phyloP scores from a whole-genome alignment of 1,140 invertebrate species.

The Phenacoccus solenopsis region DNA sequence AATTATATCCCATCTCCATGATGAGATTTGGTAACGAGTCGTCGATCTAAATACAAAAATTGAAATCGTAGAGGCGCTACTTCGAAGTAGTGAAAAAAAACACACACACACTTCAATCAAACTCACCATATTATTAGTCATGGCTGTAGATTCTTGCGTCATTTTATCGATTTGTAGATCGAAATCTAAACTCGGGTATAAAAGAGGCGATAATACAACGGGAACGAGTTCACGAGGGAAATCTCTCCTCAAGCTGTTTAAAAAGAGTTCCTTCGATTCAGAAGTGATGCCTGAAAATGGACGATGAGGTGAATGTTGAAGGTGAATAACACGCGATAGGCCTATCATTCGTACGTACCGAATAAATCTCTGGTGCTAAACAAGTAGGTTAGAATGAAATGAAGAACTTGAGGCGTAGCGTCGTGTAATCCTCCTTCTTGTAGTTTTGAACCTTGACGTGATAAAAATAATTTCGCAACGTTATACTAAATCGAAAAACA shows the following conservation, averaged over 20 bases:
- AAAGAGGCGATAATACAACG: conserved; percentile 69
- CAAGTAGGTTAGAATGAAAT: conserved; percentile 49
- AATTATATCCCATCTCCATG: conserved; percentile 77
- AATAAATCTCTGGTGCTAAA: conserved; percentile 34
- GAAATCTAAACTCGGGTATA: conserved; percentile 59
- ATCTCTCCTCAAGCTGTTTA: conserved; percentile 65
- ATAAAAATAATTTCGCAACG: conserved; percentile 7
- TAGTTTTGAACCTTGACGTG: conserved; percentile 10
- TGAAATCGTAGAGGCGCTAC: conserved; percentile 5
- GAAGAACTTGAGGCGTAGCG: conserved; percentile 72
- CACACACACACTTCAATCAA: too few species aligned
- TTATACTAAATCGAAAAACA: background rate
- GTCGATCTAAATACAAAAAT: conserved; percentile 38
- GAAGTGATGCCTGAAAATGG: conserved; percentile 42
- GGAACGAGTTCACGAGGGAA: conserved; percentile 78
- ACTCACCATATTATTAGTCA: conserved; percentile 48
- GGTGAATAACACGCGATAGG: background rate
- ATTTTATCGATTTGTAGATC: conserved; percentile 53
- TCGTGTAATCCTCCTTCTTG: conserved; percentile 75
- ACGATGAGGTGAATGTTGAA: background rate
- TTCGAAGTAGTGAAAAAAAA: background rate
- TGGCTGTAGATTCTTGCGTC: conserved; percentile 35
- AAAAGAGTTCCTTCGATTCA: conserved; percentile 65
- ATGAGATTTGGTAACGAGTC: conserved; percentile 68
- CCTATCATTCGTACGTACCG: conserved; percentile 29